Evolutionary conservation across 2,113 vertebrate species (phyloP).

Genomic region (Clupea harengus): DNA sequence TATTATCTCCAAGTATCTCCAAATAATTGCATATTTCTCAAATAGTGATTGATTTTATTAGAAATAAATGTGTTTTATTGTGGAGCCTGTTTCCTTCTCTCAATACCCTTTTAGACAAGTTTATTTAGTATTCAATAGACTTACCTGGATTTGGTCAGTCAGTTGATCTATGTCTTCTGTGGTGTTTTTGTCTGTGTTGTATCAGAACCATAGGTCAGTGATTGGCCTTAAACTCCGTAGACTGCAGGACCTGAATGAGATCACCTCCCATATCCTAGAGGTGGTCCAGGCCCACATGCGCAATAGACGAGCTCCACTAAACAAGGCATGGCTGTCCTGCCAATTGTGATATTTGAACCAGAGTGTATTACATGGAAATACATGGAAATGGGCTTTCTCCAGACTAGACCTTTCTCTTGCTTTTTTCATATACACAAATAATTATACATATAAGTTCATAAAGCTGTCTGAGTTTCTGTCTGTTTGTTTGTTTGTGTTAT

Average conservation of each 20-base stretch:
- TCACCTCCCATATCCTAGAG: conserved; percentile 85
- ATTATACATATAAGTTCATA: neutral
- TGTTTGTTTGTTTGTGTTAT: neutral
- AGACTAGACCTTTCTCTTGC: neutral
- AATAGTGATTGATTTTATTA: no score
- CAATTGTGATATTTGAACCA: neutral
- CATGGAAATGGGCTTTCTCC: no score
- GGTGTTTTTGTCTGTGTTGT: conserved; percentile 7
- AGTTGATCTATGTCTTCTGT: neutral
- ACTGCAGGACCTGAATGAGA: conserved; percentile 83
- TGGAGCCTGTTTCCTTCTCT: no score
- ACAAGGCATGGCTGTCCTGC: conserved; percentile 54
- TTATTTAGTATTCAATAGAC: neutral
- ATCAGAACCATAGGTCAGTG: conserved; percentile 80
- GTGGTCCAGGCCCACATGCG: conserved; percentile 79
- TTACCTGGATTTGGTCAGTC: neutral
- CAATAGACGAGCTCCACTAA: conserved; percentile 54
- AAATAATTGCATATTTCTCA: neutral
- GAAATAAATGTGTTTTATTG: no score
- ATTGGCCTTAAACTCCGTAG: conserved; percentile 77
- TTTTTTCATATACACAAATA: neutral
- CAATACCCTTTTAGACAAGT: neutral
- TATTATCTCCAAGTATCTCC: neutral
- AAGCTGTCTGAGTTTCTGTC: neutral
- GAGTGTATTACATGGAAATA: neutral